Evolutionary conservation across 2,888 invertebrate species (phyloP).

Genomic region (Himalopsyche anomala): DNA sequence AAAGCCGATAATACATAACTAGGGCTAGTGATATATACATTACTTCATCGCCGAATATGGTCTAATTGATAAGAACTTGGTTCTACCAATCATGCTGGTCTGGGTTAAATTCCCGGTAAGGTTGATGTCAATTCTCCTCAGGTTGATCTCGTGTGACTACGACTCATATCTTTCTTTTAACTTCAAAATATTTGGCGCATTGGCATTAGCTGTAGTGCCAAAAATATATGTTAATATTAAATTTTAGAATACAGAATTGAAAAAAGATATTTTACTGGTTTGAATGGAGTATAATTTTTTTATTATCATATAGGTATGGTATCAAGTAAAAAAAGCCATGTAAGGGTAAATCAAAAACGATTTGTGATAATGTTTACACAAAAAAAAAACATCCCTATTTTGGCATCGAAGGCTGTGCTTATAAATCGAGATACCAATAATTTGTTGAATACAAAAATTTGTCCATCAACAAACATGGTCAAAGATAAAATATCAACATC

Average conservation of each 20-base stretch:
- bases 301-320: background rate
- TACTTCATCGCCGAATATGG: no score
- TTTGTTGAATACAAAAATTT: background rate
- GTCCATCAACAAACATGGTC: slow-evolving; percentile 7
- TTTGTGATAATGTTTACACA: background rate
- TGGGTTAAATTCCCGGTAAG: no score
- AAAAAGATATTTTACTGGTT: background rate
- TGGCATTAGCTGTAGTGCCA: no score
- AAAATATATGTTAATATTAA: no score
- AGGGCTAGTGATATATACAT: no score
- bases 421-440: background rate
- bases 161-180: no score
- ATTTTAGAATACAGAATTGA: background rate
- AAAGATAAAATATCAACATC: slow-evolving; percentile 13
- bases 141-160: no score
- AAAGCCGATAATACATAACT: no score
- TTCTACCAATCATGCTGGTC: no score
- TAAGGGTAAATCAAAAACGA: background rate
- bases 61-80: no score
- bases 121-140: no score
- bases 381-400: slow-evolving; percentile 10
- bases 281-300: background rate
- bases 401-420: background rate
- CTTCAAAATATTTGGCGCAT: no score
- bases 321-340: background rate